Evolutionary conservation across 2,113 vertebrate species (phyloP).

Genomic region (Cyprinodon tularosa): DNA sequence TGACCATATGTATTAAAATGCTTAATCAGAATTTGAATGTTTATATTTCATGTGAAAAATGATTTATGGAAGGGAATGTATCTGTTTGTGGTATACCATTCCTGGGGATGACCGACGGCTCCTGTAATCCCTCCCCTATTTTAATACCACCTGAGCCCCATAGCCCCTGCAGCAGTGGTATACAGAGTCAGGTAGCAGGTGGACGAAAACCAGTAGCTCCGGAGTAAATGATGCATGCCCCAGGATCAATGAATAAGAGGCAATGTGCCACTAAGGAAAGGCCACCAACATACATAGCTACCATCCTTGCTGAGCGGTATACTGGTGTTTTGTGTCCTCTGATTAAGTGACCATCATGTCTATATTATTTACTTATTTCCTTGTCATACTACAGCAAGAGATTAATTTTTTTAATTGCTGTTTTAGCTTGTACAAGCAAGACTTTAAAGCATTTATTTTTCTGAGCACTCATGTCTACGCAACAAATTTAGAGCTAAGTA

Average conservation of each 20-base stretch:
- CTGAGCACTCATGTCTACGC: slow-evolving; percentile 35
- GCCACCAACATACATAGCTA: slow-evolving; percentile 58
- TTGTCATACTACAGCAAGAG: slow-evolving; percentile 11
- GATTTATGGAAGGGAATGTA: not conserved
- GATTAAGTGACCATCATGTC: slow-evolving; percentile 39
- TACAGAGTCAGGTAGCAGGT: slow-evolving; percentile 76
- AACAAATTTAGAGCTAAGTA: slow-evolving; percentile 29
- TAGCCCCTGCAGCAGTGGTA: slow-evolving; percentile 46
- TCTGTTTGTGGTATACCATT: slow-evolving; percentile 34
- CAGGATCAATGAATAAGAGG: slow-evolving; percentile 66
- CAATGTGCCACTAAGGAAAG: slow-evolving; percentile 63
- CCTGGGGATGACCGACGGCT: slow-evolving; percentile 54
- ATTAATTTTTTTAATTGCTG: slow-evolving; percentile 41
- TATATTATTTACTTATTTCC: slow-evolving; percentile 12
- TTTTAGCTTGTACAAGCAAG: slow-evolving; percentile 24
- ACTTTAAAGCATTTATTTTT: slow-evolving; percentile 53
- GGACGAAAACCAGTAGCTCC: slow-evolving; percentile 72
- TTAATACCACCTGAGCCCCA: slow-evolving; percentile 68
- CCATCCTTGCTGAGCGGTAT: slow-evolving; percentile 65
- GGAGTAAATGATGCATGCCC: slow-evolving; percentile 77
- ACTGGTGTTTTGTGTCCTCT: slow-evolving; percentile 50
- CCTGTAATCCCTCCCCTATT: slow-evolving; percentile 29
- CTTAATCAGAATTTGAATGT: not conserved
- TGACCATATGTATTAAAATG: slow-evolving; percentile 7
- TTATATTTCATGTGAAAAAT: no score